Evolutionary conservation across 2,888 invertebrate species (phyloP).

Genomic region (Megaustenia siamemsis): DNA sequence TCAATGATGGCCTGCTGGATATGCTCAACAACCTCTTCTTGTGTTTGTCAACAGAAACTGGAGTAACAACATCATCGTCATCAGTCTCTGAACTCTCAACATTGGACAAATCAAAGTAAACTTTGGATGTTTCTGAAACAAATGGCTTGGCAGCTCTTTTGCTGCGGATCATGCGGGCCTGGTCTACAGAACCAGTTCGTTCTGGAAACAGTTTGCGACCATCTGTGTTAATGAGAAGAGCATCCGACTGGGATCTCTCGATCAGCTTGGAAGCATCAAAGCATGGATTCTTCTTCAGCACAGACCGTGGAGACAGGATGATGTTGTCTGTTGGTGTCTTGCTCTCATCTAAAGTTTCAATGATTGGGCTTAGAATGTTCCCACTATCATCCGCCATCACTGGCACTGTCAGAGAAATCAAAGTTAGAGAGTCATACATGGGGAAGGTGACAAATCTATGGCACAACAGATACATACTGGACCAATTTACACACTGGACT

Average conservation of each 20-base stretch:
- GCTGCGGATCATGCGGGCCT: conserved; percentile 43
- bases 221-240: conserved; percentile 62
- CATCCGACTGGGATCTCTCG: conserved; percentile 78
- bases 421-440: too few species aligned
- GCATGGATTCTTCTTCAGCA: conserved; percentile 43
- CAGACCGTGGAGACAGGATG: conserved; percentile 36
- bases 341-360: not conserved
- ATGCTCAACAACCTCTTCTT: conserved; percentile 32
- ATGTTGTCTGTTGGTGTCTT: conserved; percentile 1
- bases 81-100: conserved; percentile 62
- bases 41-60: conserved; percentile 51
- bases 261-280: conserved; percentile 70
- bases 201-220: conserved; percentile 28
- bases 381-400: not conserved
- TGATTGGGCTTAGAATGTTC: not conserved
- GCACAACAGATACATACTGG: too few species aligned
- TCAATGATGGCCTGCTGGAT: conserved; percentile 61
- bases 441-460: too few species aligned
- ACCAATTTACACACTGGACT: too few species aligned
- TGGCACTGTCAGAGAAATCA: too few species aligned
- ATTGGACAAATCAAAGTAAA: conserved; percentile 79
- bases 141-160: conserved; percentile 58
- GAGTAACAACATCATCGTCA: conserved; percentile 60
- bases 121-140: conserved; percentile 77
- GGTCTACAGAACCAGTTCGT: conserved; percentile 55